Conservation (phyloP, 2,888 invertebrate genomes). For the Salticus scenicus region DNA sequence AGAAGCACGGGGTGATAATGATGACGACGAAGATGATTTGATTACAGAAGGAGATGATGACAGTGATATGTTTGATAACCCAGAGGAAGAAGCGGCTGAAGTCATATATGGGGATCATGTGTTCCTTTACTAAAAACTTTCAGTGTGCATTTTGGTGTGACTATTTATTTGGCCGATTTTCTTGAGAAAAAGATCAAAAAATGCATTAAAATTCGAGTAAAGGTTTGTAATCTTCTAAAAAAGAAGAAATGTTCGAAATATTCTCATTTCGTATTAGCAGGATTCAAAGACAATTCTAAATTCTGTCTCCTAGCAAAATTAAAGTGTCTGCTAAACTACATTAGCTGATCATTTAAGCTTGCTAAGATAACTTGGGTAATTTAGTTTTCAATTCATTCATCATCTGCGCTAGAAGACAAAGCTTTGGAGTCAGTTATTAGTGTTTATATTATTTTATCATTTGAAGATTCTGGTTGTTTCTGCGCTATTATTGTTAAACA, state of each 20-base stretch:
- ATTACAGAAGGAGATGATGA: background rate
- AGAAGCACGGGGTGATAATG: background rate
- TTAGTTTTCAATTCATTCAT: no score
- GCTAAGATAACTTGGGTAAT: no score
- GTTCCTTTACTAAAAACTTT: slow-evolving; percentile 47
- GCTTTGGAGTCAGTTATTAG: no score
- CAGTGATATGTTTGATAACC: slow-evolving; percentile 47
- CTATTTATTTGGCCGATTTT: background rate
- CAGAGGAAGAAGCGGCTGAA: slow-evolving; percentile 47
- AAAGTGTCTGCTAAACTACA: no score
- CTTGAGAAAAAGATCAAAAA: no score
- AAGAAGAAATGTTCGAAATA: background rate
- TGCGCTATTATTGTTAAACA: no score
- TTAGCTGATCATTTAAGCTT: no score
- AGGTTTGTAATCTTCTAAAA: background rate
- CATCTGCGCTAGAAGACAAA: no score
- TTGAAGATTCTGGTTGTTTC: no score
- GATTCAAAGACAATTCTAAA: background rate
- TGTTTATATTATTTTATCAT: no score
- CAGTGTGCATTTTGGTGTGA: slow-evolving; percentile 7
- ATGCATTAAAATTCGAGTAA: no score
- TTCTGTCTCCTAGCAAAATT: background rate
- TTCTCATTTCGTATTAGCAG: background rate
- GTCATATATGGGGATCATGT: slow-evolving; percentile 61
- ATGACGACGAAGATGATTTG: slow-evolving; percentile 23